Conservation (phyloP, 2,113 vertebrate species). For the Perca fluviatilis region DNA sequence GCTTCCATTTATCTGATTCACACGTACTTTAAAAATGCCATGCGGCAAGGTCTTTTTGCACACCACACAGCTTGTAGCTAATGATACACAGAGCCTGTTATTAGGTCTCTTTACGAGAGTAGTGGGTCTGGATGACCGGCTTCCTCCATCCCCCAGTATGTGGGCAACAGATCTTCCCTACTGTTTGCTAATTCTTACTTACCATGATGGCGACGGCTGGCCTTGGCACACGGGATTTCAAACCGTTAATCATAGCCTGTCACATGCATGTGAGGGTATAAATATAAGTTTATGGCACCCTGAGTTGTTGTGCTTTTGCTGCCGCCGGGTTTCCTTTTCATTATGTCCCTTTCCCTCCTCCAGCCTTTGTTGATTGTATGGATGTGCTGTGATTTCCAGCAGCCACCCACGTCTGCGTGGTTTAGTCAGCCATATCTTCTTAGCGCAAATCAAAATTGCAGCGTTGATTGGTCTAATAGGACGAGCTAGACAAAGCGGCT, state of each 20-base stretch:
- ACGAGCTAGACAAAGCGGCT: slow-evolving; percentile 4
- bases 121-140: background rate
- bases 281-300: slow-evolving; percentile 26
- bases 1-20: background rate
- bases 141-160: slow-evolving; percentile 27
- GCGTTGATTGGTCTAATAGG: slow-evolving; percentile 51
- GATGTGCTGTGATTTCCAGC: slow-evolving; percentile 31
- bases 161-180: slow-evolving; percentile 22
- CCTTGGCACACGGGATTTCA: slow-evolving; percentile 18
- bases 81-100: slow-evolving; percentile 47
- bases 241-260: slow-evolving; percentile 37
- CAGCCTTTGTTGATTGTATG: slow-evolving; percentile 32
- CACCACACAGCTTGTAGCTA: slow-evolving; percentile 12
- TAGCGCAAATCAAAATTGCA: slow-evolving; percentile 52
- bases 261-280: background rate
- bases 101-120: slow-evolving; percentile 48
- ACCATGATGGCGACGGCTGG: slow-evolving; percentile 1
- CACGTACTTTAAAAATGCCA: background rate
- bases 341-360: background rate
- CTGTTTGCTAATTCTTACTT: slow-evolving; percentile 62
- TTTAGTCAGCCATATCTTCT: slow-evolving; percentile 25
- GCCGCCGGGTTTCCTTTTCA: slow-evolving; percentile 14
- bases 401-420: slow-evolving; percentile 11
- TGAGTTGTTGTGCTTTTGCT: slow-evolving; percentile 5
- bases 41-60: background rate